Conservation (phyloP, 2,888 invertebrate species). For the Ganaspis brasiliensis region DNA sequence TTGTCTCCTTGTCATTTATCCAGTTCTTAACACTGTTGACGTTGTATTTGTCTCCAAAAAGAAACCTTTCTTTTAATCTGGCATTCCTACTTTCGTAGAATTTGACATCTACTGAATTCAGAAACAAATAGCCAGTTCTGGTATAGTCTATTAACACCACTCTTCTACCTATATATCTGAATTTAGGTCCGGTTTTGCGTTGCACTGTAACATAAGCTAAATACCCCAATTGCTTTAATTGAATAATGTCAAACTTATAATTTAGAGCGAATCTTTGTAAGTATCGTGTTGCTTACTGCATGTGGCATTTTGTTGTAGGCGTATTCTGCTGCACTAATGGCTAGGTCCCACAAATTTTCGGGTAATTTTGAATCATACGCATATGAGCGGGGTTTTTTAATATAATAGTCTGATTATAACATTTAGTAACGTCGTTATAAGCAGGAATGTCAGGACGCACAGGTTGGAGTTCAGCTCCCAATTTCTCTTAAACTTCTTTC, state of each 20-base stretch:
- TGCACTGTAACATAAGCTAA: too few relatives aligned
- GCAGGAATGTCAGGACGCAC: constrained; percentile 53
- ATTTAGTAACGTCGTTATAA: constrained; percentile 55
- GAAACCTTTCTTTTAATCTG: too few relatives aligned
- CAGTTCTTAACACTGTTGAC: too few relatives aligned
- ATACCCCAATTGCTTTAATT: constrained; percentile 4
- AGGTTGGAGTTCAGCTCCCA: constrained; percentile 17
- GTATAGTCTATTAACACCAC: too few relatives aligned
- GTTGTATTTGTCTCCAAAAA: too few relatives aligned
- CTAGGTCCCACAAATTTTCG: constrained; percentile 59
- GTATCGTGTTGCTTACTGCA: constrained; percentile 71
- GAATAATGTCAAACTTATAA: background rate
- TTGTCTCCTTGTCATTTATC: too few relatives aligned
- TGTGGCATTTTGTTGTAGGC: constrained; percentile 58
- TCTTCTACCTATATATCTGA: too few relatives aligned
- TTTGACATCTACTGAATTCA: too few relatives aligned
- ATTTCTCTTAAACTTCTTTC: constrained; percentile 14
- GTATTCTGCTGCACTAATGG: constrained; percentile 57
- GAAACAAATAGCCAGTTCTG: too few relatives aligned
- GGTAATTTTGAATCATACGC: constrained; percentile 54
- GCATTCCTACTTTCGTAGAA: too few relatives aligned
- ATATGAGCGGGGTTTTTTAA: constrained; percentile 48
- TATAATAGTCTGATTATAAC: constrained; percentile 57
- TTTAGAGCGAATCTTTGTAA: background rate
- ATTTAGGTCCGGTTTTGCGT: too few relatives aligned